phyloP scores from a whole-genome alignment of 1,140 invertebrate species.

The Babylonia areolata region DNA sequence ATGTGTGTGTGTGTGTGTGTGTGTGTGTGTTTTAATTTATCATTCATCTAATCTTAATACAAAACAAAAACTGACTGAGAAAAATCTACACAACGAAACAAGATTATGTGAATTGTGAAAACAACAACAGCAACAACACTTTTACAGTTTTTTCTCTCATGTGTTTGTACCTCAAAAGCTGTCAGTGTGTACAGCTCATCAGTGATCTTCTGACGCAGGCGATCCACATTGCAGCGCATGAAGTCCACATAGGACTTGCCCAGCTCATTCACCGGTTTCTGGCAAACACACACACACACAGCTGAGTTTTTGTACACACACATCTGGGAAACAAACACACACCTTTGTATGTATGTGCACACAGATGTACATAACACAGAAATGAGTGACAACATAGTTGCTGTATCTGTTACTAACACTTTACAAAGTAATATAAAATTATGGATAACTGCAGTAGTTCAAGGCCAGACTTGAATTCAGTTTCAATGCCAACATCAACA shows the following conservation, averaged over 20 bases:
- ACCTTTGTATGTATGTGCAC: neutral
- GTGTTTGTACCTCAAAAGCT: constrained; percentile 90
- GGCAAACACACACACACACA: constrained; percentile 18
- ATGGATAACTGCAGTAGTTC: too few species aligned
- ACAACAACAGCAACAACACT: neutral
- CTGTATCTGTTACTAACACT: too few species aligned
- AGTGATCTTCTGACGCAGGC: constrained; percentile 95
- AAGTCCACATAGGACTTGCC: constrained; percentile 99
- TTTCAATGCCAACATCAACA: too few species aligned
- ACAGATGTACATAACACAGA: neutral
- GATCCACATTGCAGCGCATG: constrained; percentile 97
- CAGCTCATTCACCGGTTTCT: constrained; percentile 80
- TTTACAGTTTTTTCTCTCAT: neutral
- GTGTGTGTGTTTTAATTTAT: too few species aligned
- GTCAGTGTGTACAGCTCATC: constrained; percentile 99
- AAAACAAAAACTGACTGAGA: too few species aligned
- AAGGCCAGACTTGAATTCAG: too few species aligned
- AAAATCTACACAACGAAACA: too few species aligned
- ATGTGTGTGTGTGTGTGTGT: too few species aligned
- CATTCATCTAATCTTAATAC: too few species aligned
- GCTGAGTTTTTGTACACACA: neutral
- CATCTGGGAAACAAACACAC: neutral
- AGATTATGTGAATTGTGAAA: too few species aligned
- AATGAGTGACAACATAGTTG: neutral
- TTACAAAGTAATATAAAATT: too few species aligned